Base-by-base conservation (phyloP, 2,113 vertebrate genomes). In the Leucopsar rothschildi region DNA sequence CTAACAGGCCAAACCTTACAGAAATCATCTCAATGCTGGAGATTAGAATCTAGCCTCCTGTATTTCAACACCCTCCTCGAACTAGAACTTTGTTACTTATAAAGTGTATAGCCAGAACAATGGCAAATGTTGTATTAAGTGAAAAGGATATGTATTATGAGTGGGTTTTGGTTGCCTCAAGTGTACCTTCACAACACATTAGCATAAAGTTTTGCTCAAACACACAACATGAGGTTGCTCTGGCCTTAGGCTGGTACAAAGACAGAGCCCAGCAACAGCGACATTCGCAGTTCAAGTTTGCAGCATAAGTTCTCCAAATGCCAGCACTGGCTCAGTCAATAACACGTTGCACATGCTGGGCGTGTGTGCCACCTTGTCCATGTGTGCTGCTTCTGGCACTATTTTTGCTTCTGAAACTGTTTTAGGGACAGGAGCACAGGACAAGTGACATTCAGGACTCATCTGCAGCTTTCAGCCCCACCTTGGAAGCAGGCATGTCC, bases 201-300 rank as follows among this genome's bases (percentile, higher is more conserved):
- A 91, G 63, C 31, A 57, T 19, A 31, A 49, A 17, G 17, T 64
- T 80, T 61, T 81, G 61, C 7, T 55, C 50, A 91, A 65, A 71
- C 35, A 61, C 10, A 40, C 14, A 52, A 4, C 27, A 29, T 0
- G 0, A 10, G 6, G 18, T 63, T 80, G 16, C 47, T 84, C 35
- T 70, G 53, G 37, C 57, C 61, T 66, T 39, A n/a, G 37, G 39
- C n/a, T 45, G 49, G 10, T n/a, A 21, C 15, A 52, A 71, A 81
- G 19, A 18, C n/a, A 75, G 40, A 45, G 24, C 39, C 27, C 29
- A 66, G 61, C 35, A 71, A 52, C 14, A 73, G 18, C 0, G 0
- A 59, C 56, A 60, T 20, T 52, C 47, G 40, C n/a, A 82, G 78
- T n/a, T 64, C 61, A 52, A 23, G 28, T 56, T 82, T 82, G 27